Evolutionary conservation across 2,113 vertebrate species (phyloP).

Genomic region (Gracilinanus agilis): DNA sequence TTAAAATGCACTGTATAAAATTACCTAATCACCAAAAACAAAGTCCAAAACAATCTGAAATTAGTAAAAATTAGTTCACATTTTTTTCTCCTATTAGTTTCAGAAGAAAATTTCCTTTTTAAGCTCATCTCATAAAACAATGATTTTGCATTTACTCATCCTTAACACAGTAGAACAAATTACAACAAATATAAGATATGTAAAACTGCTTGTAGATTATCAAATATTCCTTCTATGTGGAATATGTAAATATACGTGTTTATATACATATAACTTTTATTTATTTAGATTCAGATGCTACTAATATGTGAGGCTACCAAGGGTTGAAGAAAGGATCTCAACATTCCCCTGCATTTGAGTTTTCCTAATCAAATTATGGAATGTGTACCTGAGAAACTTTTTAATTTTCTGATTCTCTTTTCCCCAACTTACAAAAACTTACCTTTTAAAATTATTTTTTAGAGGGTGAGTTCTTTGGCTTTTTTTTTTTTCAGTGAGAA

Average conservation of each 20-base stretch:
- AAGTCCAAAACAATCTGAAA: not conserved
- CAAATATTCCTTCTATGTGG: not conserved
- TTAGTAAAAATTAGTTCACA: not conserved
- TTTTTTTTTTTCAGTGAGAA: not conserved
- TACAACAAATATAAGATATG: not conserved
- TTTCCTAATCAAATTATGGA: not conserved
- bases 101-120: not conserved
- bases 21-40: not conserved
- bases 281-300: conserved; percentile 5
- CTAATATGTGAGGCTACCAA: not conserved
- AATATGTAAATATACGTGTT: not conserved
- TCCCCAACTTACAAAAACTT: not conserved
- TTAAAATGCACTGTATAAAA: not conserved
- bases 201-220: not conserved
- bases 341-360: not conserved
- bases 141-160: not conserved
- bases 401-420: not conserved
- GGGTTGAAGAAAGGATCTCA: not conserved
- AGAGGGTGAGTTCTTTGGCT: not conserved
- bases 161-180: not conserved
- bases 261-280: not conserved
- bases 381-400: not conserved
- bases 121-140: not conserved
- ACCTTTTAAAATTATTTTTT: not conserved
- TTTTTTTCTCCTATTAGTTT: not conserved